A percentile compares a stretch with the other conserved stretches of the same genome.
These are phyloP conservation scores for Drosophila dunni DNA, from an alignment of 1,140 invertebrate genomes.

Conservation along the genomic window DNA sequence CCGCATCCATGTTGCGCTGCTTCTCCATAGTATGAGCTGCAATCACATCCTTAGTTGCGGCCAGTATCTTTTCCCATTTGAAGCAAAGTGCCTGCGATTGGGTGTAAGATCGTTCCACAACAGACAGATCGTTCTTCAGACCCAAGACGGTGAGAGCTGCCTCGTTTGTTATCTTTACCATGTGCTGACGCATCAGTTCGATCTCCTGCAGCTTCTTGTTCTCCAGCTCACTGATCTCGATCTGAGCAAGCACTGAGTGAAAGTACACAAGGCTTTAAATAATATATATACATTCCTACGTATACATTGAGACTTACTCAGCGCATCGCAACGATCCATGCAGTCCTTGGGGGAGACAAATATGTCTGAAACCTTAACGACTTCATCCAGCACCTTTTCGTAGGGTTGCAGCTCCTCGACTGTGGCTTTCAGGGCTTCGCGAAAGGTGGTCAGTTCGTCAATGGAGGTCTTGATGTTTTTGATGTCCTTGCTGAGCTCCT, in stretches of 20 bases:
- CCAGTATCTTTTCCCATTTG: constrained; percentile 78
- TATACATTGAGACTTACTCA: constrained; percentile 43
- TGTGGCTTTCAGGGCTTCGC: constrained; percentile 68
- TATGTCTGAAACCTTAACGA: constrained; percentile 66
- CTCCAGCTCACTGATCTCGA: constrained; percentile 73
- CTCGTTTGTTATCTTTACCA: constrained; percentile 79
- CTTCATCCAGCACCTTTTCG: constrained; percentile 75
- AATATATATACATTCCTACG: neutral
- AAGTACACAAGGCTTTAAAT: neutral
- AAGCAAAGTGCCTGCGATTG: constrained; percentile 56
- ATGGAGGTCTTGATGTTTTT: constrained; percentile 59
- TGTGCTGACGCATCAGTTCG: constrained; percentile 72
- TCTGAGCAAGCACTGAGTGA: constrained; percentile 71
- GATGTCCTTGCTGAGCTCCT: constrained; percentile 67
- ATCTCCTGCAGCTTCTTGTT: constrained; percentile 73
- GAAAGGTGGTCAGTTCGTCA: constrained; percentile 64
- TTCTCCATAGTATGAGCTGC: constrained; percentile 50
- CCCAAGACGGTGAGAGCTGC: constrained; percentile 75
- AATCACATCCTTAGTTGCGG: constrained; percentile 63
- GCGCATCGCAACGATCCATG: constrained; percentile 73
- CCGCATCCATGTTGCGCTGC: constrained; percentile 58
- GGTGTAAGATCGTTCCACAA: constrained; percentile 70
- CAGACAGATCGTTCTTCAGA: constrained; percentile 76
- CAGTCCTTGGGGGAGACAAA: constrained; percentile 73
- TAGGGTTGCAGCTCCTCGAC: constrained; percentile 78